A percentile compares a stretch with the other conserved stretches of the same genome.
phyloP scores from a whole-genome alignment of 2,797 vertebrate species.

The Phoebastria nigripes region DNA sequence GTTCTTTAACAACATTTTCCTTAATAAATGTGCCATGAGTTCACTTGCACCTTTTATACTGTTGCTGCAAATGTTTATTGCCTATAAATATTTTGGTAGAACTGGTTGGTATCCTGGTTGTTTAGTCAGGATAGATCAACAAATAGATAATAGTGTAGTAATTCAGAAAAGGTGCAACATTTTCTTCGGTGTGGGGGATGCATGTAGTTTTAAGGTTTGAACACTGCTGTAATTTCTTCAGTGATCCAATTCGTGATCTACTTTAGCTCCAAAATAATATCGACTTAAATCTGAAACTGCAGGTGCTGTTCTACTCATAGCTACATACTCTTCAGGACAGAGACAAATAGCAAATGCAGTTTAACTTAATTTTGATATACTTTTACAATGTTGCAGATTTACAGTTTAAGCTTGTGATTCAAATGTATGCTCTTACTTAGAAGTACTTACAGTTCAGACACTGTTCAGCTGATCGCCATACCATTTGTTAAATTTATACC shows the following conservation, averaged over 20 bases:
- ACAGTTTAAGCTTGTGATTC: background rate
- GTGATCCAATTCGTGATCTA: background rate
- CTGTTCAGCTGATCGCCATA: background rate
- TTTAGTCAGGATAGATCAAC: background rate
- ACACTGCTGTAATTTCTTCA: background rate
- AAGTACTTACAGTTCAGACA: background rate
- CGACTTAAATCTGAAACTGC: background rate
- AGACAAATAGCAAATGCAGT: background rate
- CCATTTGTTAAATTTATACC: background rate
- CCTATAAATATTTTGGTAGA: background rate
- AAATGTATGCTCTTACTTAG: background rate
- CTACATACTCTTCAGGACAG: background rate
- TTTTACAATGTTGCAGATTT: background rate
- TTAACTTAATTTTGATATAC: background rate
- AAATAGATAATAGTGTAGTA: background rate
- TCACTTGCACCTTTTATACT: background rate
- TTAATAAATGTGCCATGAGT: background rate
- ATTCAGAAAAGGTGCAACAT: background rate
- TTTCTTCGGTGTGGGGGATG: background rate
- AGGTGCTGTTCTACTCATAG: background rate
- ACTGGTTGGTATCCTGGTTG: background rate
- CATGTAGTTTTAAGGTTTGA: background rate
- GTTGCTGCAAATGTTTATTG: background rate
- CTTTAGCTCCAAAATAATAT: background rate
- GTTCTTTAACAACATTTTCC: background rate